A percentile compares a stretch with the other conserved stretches of the same genome.
These are phyloP conservation scores for Aphodius granarius DNA, from an alignment of 2,888 invertebrate genomes.

Conservation along the genomic window DNA sequence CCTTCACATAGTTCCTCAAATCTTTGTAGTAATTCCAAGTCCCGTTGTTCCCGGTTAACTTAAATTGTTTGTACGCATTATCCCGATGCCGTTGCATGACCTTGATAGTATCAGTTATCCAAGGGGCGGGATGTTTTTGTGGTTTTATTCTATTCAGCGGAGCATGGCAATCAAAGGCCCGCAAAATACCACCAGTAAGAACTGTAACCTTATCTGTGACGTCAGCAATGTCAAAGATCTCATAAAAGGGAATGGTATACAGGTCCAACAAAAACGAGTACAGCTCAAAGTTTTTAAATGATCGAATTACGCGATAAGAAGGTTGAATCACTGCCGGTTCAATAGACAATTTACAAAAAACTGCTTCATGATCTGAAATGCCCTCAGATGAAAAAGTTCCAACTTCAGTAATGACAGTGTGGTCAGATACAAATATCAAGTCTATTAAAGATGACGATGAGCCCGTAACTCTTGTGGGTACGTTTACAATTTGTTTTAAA, in stretches of 20 bases:
- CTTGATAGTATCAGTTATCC: slow-evolving; percentile 7
- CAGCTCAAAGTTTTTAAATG: neutral
- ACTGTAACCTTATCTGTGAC: neutral
- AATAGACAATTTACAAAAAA: too few species aligned
- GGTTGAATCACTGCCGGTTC: too few species aligned
- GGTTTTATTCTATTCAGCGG: neutral
- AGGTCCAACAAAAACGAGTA: neutral
- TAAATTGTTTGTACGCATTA: slow-evolving; percentile 1
- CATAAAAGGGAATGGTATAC: neutral
- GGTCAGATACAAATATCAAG: neutral
- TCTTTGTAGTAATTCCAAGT: neutral
- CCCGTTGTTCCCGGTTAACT: neutral
- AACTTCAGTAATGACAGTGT: neutral
- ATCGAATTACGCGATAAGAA: neutral
- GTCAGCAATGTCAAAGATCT: neutral
- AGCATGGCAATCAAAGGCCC: neutral
- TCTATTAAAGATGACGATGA: neutral
- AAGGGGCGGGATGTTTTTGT: neutral
- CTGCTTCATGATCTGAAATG: neutral
- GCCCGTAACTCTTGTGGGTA: neutral
- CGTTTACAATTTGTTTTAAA: neutral
- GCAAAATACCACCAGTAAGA: neutral
- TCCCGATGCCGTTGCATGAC: slow-evolving; percentile 5
- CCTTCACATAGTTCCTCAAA: slow-evolving; percentile 4
- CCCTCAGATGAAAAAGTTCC: neutral